Base-by-base conservation (phyloP, 2,113 vertebrate species). In the Onychostruthus taczanowskii region DNA sequence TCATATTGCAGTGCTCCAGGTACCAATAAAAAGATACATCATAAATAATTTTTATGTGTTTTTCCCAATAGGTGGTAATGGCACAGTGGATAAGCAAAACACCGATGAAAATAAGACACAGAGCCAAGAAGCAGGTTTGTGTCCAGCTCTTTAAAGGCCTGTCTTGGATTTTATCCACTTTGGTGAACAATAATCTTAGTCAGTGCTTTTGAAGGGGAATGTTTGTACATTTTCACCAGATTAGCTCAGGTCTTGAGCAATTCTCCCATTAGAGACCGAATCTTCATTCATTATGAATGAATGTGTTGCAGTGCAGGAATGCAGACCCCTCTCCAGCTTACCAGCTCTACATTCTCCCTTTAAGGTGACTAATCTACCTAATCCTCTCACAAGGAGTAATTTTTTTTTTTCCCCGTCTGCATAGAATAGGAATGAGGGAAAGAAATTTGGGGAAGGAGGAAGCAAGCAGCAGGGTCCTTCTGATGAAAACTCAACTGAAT, bases 101-200 rank as follows among this genome's bases (percentile, higher is more conserved):
- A 17, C 11, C 0, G 83, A 97, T 87, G 97, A 97, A 87, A 86
- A 18, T 1, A 90, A 97, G 87, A 92, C 56, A 47, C 92, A 90
- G 85, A 96, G 88, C 78, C 84, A 26, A 96, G 97, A 97, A 93
- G 59, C 96, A 98, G 98, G 98, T 98, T 92, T 87, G 97, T 97
- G 76, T 90, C 3, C 27, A 72, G 87, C 90, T 91, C 74, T 84
- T 96, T 97, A 90, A 95, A 94, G 83, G 49, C 47, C 76, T 96
- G 70, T 61, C 72, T 77, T 84, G 55, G 76, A 66, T 84, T 94
- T 96, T 90, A 78, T 96, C 79, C 84, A 85, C 82, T 66, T 73
- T 92, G 87, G 87, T 95, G 93, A 97, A 95, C 87, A 96, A 90
- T 78, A 93, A 87, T 82, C 76, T 72, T 44, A 41, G 67, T 95